Base-by-base conservation (phyloP, 2,888 invertebrate genomes). In the Leuctra nigra region DNA sequence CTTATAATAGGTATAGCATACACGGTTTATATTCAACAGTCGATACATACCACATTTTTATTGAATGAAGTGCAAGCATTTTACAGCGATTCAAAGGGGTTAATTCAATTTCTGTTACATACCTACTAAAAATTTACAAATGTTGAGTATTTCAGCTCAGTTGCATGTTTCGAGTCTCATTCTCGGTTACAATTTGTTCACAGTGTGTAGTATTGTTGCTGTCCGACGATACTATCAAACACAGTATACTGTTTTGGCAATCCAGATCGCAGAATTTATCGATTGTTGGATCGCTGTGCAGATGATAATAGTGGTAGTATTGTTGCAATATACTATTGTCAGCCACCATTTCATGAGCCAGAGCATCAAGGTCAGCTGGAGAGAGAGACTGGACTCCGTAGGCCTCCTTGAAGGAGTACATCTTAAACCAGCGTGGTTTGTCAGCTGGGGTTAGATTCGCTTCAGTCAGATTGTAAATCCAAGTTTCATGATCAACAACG, bases 391-490 rank as follows among this genome's bases (percentile, higher is more conserved):
- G 59, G 16, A 86, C 68, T 11, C 75, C 76, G 65, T 83, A 91
- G 9, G 79, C 79, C 50, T 82, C 77, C 64, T 78, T 82, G 64
- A 91, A 84, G 14, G 83, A 79, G 68, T 91, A 91, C 22, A 88
- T 79, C 68, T 81, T 77, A 65, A 77, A 80, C 91, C 91, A 91
- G 7, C 73, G 72, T 0, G 91, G 89, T 13, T 74, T 70, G 35
- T 72, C 63, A 1, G 76, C 65, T 0, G 80, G 77, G 1, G 74
- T 71, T 11, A 76, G 67, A 68, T 89, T 90, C 0, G 91, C 87
- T 68, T 79, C 78, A 0, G 85, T 86, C 38, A 93, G 69, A 69
- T 92, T 87, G 68, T 86, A 84, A n/a, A 80, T 81, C 75, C 83
- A 91, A 55, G 83, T 84, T 2, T 83, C 77, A 58, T 84, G 81